phyloP scores from a whole-genome alignment of 2,888 invertebrate species.

The Drosophila neonasuta region DNA sequence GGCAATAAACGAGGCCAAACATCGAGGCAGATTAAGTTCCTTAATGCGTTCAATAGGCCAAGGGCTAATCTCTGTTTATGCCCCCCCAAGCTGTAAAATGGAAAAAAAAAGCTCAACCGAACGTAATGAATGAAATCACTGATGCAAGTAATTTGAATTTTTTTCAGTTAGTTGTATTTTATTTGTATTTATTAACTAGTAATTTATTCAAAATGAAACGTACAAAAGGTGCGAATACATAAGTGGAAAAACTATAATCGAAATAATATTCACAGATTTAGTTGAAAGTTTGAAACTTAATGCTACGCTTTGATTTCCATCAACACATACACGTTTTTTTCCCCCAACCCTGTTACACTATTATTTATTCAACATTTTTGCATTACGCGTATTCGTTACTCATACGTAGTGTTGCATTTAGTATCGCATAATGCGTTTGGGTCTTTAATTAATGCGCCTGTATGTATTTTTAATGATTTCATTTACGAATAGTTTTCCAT shows the following conservation, averaged over 20 bases:
- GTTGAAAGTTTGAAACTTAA: constrained; percentile 44
- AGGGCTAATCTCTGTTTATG: constrained; percentile 9
- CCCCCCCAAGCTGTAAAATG: neutral
- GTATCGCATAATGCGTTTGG: constrained; percentile 30
- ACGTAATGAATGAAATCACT: constrained; percentile 5
- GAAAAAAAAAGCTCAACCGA: neutral
- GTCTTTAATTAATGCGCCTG: constrained; percentile 35
- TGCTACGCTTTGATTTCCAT: constrained; percentile 36
- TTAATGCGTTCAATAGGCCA: constrained; percentile 6
- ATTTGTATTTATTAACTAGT: constrained; percentile 40
- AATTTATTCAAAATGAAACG: constrained; percentile 54
- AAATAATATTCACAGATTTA: constrained; percentile 59
- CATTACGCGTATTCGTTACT: constrained; percentile 25
- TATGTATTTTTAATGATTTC: constrained; percentile 35
- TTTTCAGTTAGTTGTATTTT: constrained; percentile 42
- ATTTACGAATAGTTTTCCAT: constrained; percentile 32
- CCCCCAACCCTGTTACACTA: constrained; percentile 1
- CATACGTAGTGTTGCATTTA: constrained; percentile 9
- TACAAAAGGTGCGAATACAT: constrained; percentile 62
- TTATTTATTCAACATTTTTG: constrained; percentile 31
- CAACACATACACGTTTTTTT: neutral
- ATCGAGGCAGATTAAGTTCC: constrained; percentile 21
- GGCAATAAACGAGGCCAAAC: constrained; percentile 21
- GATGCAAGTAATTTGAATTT: constrained; percentile 8
- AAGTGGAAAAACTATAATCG: constrained; percentile 47